A percentile compares a stretch with the other conserved stretches of the same genome.
phyloP scores from a whole-genome alignment of 1,140 invertebrate species.

The Glossosoma conforme region DNA sequence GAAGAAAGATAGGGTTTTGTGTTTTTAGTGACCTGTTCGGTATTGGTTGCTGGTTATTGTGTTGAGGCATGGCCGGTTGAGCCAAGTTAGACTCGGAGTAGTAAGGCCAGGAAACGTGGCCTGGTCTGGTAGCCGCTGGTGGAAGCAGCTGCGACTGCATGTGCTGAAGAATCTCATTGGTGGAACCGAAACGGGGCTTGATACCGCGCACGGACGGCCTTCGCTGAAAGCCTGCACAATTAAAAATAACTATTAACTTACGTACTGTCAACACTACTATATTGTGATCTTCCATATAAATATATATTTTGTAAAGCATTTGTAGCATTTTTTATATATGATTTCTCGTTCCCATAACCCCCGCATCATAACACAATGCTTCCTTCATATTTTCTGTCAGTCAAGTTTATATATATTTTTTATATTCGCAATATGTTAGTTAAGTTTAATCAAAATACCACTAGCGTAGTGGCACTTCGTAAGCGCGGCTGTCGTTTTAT shows the following conservation, averaged over 20 bases:
- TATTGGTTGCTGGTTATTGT: conserved; percentile 7
- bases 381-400: no score
- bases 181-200: conserved; percentile 65
- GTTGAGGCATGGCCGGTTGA: conserved; percentile 36
- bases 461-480: no score
- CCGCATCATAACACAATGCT: no score
- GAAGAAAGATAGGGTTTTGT: neutral
- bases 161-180: conserved; percentile 75
- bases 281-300: no score
- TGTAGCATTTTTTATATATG: no score
- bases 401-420: no score
- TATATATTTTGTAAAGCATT: no score
- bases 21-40: conserved; percentile 4
- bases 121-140: conserved; percentile 43
- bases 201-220: conserved; percentile 73
- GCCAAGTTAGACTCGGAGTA: conserved; percentile 56
- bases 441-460: no score
- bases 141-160: conserved; percentile 67
- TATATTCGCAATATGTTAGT: no score
- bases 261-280: neutral
- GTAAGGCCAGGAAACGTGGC: conserved; percentile 57
- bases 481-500: no score
- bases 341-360: no score
- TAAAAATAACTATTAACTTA: neutral
- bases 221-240: conserved; percentile 61